Base-by-base conservation (phyloP, 2,797 vertebrate species). In the Epinephelus malabaricus region DNA sequence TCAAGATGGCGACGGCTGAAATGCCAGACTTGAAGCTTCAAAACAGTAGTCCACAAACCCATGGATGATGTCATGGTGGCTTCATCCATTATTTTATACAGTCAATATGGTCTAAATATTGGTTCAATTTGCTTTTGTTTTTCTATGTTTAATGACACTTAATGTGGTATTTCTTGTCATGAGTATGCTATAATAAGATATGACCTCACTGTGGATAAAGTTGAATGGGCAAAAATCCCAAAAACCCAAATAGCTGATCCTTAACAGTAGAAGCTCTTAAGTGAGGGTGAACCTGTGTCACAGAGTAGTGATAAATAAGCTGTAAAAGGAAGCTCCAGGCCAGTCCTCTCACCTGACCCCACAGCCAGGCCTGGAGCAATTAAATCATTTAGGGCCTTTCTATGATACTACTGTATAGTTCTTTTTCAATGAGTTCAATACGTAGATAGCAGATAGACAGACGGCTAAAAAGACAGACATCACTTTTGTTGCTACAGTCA, bases 231-330 rank as follows among this genome's bases (percentile, higher is more conserved):
- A 79, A 64, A 76, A 70, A 58, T 12, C 27, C 54, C 38, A n/a
- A 81, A 84, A 79, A 76, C 23, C 38, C 69, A 59, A 73, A 83
- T 47, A 86, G 60, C 46, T 55, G 67, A 58, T 30, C 21, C 25
- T 59, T 67, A 78, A 83, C 62, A 43, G 21, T 59, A 56, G 61
- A 60, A 64, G 50, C 64, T 55, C 15, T 64, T 73, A 23, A 59
- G 53, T 47, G 50, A 51, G 76, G 81, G 50, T 71, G 51, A 84
- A 77, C 27, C 58, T 40, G 58, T 72, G 69, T 17, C 66, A 69
- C 64, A 71, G 19, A 75, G 46, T 40, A 71, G 45, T 47, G 55
- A 85, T 59, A 81, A 83, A 82, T 73, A 84, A 17, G 54, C 38
- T 64, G 54, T 75, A 40, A 69, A 79, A 74, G 46, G 71, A 82